Percentiles rank a stretch among this genome's conserved stretches.
phyloP scores from a whole-genome alignment of 2,113 vertebrate species.

The Ctenomys sociabilis region DNA sequence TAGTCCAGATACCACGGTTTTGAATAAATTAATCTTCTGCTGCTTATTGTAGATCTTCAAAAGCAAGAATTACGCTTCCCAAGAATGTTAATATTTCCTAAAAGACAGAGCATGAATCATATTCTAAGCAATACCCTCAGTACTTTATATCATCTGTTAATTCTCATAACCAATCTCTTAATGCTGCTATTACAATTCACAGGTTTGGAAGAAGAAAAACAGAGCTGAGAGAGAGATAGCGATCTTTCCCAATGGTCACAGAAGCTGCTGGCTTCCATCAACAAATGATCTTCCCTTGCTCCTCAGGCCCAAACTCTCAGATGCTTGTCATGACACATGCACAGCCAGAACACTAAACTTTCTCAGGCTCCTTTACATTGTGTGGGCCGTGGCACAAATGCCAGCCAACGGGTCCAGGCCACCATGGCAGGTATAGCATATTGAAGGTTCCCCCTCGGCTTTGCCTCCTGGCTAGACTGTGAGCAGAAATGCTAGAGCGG shows the following conservation, averaged over 20 bases:
- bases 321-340: not conserved
- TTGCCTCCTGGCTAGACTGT: not conserved
- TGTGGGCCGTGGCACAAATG: not conserved
- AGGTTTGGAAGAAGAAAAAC: not conserved
- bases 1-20: too few relatives aligned
- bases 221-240: not conserved
- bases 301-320: not conserved
- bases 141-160: not conserved
- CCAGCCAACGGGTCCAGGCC: not conserved
- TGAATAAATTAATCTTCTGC: not conserved
- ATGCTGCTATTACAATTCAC: not conserved
- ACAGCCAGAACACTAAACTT: not conserved
- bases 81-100: not conserved
- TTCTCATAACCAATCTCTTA: not conserved
- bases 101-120: not conserved
- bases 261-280: not conserved
- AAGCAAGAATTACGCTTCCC: not conserved
- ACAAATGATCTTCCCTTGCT: not conserved
- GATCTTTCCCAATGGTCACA: not conserved
- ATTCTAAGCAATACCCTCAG: not conserved
- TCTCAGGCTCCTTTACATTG: not conserved
- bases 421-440: too few relatives aligned
- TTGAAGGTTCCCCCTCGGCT: not conserved
- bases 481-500: not conserved
- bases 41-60: not conserved